A percentile compares a stretch with the other conserved stretches of the same genome.
These are phyloP conservation scores for Echinops telfairi DNA, from an alignment of 2,113 vertebrate species.

Conservation along the genomic window DNA sequence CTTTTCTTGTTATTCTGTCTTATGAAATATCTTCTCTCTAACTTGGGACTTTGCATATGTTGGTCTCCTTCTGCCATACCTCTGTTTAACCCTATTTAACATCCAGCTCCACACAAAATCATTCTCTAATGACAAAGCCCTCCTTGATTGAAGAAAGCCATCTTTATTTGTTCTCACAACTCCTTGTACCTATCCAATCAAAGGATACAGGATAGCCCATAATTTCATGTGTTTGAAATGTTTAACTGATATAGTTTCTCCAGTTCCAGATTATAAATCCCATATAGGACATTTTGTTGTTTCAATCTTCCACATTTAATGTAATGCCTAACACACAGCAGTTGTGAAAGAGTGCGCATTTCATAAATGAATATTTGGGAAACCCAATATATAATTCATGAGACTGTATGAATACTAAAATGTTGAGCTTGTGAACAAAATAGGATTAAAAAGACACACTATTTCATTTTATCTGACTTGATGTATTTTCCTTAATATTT, in stretches of 20 bases:
- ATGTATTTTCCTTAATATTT: not conserved
- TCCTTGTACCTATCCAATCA: not conserved
- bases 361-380: not conserved
- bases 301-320: not conserved
- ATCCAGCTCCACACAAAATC: not conserved
- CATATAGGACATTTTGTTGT: not conserved
- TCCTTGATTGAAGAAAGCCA: too few species aligned
- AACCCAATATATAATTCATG: not conserved
- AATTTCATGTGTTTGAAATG: not conserved
- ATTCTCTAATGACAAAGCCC: not conserved
- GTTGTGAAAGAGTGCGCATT: not conserved
- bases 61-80: not conserved
- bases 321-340: not conserved
- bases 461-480: not conserved
- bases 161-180: not conserved
- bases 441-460: not conserved
- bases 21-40: not conserved
- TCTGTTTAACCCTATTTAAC: too few species aligned
- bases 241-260: not conserved
- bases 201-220: not conserved
- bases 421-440: not conserved
- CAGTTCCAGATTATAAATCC: not conserved
- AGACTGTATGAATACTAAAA: fast-evolving
- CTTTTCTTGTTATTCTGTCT: not conserved
- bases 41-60: not conserved